Percentiles rank a stretch among this genome's conserved stretches.
Conservation (phyloP, 2,888 invertebrate genomes). For the Pelosia muscerda region DNA sequence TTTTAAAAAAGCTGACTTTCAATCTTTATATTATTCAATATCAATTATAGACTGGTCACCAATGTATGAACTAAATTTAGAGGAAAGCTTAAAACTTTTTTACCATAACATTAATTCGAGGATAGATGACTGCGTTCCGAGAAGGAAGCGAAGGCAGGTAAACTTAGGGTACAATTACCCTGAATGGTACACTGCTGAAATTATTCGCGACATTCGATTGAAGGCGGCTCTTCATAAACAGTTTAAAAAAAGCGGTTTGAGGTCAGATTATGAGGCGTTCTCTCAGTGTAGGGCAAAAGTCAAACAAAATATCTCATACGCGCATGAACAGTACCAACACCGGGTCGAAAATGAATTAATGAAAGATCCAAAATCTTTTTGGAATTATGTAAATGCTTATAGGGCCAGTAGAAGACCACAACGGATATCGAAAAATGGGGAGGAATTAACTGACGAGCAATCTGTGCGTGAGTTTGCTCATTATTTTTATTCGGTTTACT, state of each 20-base stretch:
- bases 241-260: slow-evolving; percentile 10
- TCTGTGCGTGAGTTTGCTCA: not conserved
- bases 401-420: too few relatives aligned
- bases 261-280: slow-evolving; percentile 15
- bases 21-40: slow-evolving; percentile 6
- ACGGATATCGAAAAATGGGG: too few relatives aligned
- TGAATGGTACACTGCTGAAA: slow-evolving; percentile 8
- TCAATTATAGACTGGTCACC: slow-evolving; percentile 19
- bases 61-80: slow-evolving; percentile 21
- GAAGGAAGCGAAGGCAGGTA: slow-evolving; percentile 29
- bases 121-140: slow-evolving; percentile 37
- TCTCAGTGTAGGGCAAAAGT: slow-evolving; percentile 20
- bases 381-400: not conserved
- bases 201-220: slow-evolving; percentile 23
- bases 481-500: slow-evolving; percentile 2
- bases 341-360: slow-evolving; percentile 13
- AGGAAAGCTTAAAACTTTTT: slow-evolving; percentile 18
- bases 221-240: slow-evolving; percentile 17
- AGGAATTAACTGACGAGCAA: too few relatives aligned
- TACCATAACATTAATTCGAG: slow-evolving; percentile 3
- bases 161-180: slow-evolving; percentile 34
- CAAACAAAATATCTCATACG: not conserved
- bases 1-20: too few relatives aligned
- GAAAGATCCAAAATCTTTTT: not conserved
- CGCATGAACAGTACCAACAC: slow-evolving; percentile 11